phyloP scores from a whole-genome alignment of 37 sponge, comb jelly and placozoan genomes.

The Theonella swinhoei region DNA sequence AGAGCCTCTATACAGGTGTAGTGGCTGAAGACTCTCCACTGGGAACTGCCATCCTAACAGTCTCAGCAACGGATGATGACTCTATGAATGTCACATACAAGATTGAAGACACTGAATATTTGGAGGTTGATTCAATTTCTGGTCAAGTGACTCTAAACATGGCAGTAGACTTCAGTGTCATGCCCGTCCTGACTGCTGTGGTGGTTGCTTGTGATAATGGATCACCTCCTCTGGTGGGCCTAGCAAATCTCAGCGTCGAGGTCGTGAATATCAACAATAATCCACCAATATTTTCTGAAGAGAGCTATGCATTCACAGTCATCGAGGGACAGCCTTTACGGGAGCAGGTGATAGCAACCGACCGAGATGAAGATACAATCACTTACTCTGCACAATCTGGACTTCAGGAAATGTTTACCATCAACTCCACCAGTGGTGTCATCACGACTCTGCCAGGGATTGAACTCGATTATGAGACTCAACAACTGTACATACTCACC shows the following conservation, averaged over 20 bases:
- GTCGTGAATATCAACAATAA: constrained; percentile 39
- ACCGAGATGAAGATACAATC: constrained; percentile 28
- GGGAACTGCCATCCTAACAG: neutral
- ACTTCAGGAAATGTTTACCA: neutral
- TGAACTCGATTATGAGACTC: constrained; percentile 29
- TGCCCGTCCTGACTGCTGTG: constrained; percentile 2
- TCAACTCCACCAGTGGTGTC: neutral
- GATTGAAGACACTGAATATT: neutral
- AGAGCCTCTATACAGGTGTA: neutral
- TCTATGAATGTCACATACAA: constrained; percentile 24
- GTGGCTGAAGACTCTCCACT: constrained; percentile 24
- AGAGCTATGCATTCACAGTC: neutral
- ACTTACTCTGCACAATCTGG: neutral
- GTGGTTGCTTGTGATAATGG: constrained; percentile 29
- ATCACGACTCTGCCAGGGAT: neutral
- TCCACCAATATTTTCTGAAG: constrained; percentile 30
- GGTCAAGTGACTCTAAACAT: constrained; percentile 24
- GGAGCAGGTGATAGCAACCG: constrained; percentile 29
- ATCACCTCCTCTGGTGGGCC: constrained; percentile 1
- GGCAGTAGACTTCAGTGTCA: constrained; percentile 17
- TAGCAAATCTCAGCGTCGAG: neutral
- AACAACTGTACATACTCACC: constrained; percentile 20
- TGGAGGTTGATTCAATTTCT: constrained; percentile 31
- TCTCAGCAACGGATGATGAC: constrained; percentile 54
- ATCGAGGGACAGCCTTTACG: constrained; percentile 1